Base-by-base conservation (phyloP, 2,888 invertebrate species). In the Macrophya annulata region DNA sequence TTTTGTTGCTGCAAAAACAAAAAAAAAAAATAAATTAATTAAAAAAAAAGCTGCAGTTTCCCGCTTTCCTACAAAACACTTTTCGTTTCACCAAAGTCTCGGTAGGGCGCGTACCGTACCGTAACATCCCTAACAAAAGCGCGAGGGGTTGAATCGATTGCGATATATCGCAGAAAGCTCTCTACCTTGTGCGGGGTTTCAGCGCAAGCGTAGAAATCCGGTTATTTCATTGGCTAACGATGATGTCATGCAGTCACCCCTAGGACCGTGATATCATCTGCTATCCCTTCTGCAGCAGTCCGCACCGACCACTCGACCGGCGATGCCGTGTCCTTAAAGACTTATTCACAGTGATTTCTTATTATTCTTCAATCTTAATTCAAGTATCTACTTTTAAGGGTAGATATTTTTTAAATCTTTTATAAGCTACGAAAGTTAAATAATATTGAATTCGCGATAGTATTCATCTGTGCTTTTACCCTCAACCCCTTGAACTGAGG, bases 201-300 rank as follows among this genome's bases (percentile, higher is more conserved):
- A 86, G 87, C 87, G 90, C 89, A 9, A 76, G 90, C 88, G 89
- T 88, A 21, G 0, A 51, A 65, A 68, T 84, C 6, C 40, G 65
- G 17, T 31, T 21, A 68, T 84, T 85, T 85, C 84, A 93, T 93
- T 93, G 93, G 93, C 86, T 86, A 82, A 88, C 87, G 92, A 90
- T 93, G 93, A 93, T 93, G 93, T 93, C 93, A 93, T 91, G 89
- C 92, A 91, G 92, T 89, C 91, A 90, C 91, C 91, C 93, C 92
- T 91, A 90, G 89, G 91, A 91, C 91, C 91, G 91, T 90, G 92
- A 92, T 92, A 91, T 91, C 90, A 92, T 92, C 93, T 92, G 93
- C 91, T 92, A 91, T 91, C 88, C 93, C 91, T 92, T 92, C 92
- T 92, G 92, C 93, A 93, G 93, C 93, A 93, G 93, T 93, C 91